Conservation (phyloP, 1,140 invertebrate genomes). For the Lasioglossum albipes region DNA sequence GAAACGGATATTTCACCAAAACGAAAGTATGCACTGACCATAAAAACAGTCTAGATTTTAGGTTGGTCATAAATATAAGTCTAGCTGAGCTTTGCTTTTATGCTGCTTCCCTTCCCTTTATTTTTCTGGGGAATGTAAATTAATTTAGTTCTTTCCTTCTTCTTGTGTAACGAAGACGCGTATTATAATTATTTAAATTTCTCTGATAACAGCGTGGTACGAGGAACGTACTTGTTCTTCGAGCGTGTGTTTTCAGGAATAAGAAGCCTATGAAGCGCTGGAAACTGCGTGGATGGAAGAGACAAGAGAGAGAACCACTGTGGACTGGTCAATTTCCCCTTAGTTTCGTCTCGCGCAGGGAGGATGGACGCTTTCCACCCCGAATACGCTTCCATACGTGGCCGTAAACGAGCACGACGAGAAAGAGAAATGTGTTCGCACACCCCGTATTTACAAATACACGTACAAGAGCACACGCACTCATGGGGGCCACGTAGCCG, state of each 20-base stretch:
- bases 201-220: too few species aligned
- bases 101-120: too few species aligned
- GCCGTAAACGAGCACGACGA: constrained; percentile 57
- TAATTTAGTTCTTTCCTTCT: too few species aligned
- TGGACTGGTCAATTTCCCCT: constrained; percentile 76
- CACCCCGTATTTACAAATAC: constrained; percentile 58
- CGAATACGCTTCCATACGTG: constrained; percentile 58
- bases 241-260: neutral
- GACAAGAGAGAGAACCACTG: constrained; percentile 70
- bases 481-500: constrained; percentile 16
- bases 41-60: too few species aligned
- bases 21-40: too few species aligned
- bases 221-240: neutral
- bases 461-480: constrained; percentile 37
- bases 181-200: neutral
- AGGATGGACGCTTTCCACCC: constrained; percentile 62
- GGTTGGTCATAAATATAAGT: too few species aligned
- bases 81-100: too few species aligned
- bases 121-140: too few species aligned
- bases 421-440: constrained; percentile 37
- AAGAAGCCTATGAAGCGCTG: neutral
- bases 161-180: too few species aligned
- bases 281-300: neutral
- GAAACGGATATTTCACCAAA: too few species aligned
- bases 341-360: constrained; percentile 65